A percentile compares a stretch with the other conserved stretches of the same genome.
phyloP scores from a whole-genome alignment of 2,797 vertebrate species.

The Crocodylus rhombifer region DNA sequence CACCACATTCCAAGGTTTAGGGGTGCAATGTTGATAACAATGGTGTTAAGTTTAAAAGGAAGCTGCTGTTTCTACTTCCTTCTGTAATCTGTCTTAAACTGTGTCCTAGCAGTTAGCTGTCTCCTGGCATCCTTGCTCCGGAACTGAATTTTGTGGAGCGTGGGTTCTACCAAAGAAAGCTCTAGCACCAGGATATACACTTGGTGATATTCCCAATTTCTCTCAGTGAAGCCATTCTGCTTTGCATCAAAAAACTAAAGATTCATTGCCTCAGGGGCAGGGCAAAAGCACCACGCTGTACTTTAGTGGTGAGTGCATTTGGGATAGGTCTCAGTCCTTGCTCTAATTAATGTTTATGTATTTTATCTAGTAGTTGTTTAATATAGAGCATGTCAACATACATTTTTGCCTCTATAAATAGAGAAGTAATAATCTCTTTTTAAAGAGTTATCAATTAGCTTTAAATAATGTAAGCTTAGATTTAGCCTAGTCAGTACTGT shows the following conservation, averaged over 20 bases:
- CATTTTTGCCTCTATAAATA: background rate
- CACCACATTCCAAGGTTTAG: background rate
- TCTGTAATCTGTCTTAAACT: background rate
- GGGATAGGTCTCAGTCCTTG: background rate
- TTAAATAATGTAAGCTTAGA: background rate
- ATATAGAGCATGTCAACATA: background rate
- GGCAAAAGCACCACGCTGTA: too few relatives aligned
- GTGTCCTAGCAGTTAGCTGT: background rate
- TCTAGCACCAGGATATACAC: too few relatives aligned
- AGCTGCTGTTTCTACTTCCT: background rate
- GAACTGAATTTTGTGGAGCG: background rate
- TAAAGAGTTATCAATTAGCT: background rate
- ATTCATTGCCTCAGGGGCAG: background rate
- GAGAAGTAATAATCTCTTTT: background rate
- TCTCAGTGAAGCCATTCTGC: background rate
- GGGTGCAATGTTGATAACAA: background rate
- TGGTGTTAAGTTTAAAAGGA: background rate
- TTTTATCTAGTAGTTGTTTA: background rate
- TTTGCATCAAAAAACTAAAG: background rate
- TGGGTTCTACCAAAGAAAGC: background rate
- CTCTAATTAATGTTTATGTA: background rate
- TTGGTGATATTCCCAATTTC: background rate
- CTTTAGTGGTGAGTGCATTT: background rate
- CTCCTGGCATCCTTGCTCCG: fast-evolving
- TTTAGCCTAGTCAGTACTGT: background rate